These are phyloP conservation scores for Python bivittatus DNA, from an alignment of 2,113 vertebrate species.

Conservation along the genomic window DNA sequence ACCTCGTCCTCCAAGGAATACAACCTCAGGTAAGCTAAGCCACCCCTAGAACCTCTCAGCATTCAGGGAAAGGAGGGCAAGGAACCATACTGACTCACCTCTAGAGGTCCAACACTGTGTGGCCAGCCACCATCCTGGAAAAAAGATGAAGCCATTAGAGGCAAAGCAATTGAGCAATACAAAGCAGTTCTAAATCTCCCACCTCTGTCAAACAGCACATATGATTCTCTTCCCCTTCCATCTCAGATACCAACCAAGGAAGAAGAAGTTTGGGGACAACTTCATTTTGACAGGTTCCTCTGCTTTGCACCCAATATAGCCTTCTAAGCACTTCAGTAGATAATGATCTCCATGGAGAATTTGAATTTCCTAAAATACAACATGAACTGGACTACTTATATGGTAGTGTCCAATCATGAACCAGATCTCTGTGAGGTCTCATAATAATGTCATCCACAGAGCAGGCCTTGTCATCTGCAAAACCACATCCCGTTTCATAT, in stretches of 20 bases:
- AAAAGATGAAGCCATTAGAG: background rate
- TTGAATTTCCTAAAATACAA: background rate
- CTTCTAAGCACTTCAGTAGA: no score
- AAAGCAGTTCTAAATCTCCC: background rate
- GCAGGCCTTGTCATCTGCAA: background rate
- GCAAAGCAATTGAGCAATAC: background rate
- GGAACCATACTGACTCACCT: background rate
- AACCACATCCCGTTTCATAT: background rate
- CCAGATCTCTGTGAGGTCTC: no score
- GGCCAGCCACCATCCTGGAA: background rate
- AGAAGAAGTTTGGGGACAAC: background rate
- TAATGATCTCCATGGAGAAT: background rate
- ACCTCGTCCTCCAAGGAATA: background rate
- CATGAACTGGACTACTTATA: no score
- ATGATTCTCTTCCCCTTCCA: background rate
- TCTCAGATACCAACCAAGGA: background rate
- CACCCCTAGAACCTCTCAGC: background rate
- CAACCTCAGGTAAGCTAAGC: no score
- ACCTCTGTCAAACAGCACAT: background rate
- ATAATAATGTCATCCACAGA: no score
- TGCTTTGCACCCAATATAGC: no score
- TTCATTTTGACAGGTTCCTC: background rate
- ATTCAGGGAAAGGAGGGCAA: background rate
- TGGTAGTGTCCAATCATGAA: no score
- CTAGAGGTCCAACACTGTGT: background rate